phyloP scores from a whole-genome alignment of 2,113 vertebrate genomes.

The Calyptommatus sinebrachiatus region DNA sequence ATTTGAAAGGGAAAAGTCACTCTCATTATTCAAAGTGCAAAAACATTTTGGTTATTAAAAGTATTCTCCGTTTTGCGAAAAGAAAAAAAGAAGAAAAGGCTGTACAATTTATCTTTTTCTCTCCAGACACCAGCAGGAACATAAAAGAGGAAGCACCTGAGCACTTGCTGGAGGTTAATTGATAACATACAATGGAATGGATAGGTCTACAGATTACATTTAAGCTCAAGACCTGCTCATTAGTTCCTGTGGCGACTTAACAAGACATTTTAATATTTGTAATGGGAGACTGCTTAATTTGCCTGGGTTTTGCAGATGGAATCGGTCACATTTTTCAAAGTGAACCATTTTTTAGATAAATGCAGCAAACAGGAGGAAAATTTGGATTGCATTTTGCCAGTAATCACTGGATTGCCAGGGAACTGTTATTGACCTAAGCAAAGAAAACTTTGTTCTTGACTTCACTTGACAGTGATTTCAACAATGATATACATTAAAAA shows the following conservation, averaged over 20 bases:
- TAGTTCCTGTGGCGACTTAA: constrained; percentile 20
- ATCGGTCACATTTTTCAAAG: constrained; percentile 13
- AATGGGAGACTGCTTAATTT: constrained; percentile 14
- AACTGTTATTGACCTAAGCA: rapidly evolving
- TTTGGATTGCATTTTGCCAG: neutral
- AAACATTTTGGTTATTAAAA: constrained; percentile 64
- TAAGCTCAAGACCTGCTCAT: constrained; percentile 24
- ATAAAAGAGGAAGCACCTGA: constrained; percentile 40
- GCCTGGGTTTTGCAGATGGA: constrained; percentile 13
- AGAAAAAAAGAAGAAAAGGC: constrained; percentile 20
- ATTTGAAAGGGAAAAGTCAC: constrained; percentile 67
- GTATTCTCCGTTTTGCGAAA: constrained; percentile 35
- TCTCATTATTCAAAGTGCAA: constrained; percentile 63
- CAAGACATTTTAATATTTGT: constrained; percentile 24
- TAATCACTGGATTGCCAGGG: neutral
- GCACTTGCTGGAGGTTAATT: constrained; percentile 56
- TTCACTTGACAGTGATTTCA: neutral
- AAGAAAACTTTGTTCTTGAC: neutral
- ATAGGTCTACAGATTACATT: constrained; percentile 19
- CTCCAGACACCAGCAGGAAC: constrained; percentile 52
- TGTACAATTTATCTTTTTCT: constrained; percentile 53
- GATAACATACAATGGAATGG: constrained; percentile 50
- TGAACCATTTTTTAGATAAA: constrained; percentile 10
- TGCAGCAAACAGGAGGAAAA: neutral
- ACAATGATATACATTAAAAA: neutral